Percentiles rank a stretch among this genome's conserved stretches.
Evolutionary conservation across 2,797 vertebrate genomes (phyloP).

Genomic region (Sphenodon punctatus): DNA sequence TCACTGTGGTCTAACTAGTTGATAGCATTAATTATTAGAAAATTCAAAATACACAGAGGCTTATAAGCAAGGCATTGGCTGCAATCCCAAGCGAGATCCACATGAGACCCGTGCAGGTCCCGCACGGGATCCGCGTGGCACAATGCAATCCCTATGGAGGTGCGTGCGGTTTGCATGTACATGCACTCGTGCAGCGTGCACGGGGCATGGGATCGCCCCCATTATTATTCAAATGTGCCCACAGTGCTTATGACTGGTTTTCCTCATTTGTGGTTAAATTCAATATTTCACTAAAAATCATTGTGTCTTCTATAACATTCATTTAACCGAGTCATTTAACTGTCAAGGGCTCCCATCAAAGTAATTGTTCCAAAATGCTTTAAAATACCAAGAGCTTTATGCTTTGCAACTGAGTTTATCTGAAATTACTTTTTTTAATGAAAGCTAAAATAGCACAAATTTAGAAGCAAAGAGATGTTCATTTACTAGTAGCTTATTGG

Average conservation of each 20-base stretch:
- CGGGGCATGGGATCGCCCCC: no score
- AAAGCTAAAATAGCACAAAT: conserved; percentile 61
- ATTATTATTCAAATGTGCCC: conserved; percentile 46
- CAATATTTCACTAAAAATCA: conserved; percentile 66
- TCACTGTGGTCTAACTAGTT: background rate
- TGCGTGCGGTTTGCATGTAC: no score
- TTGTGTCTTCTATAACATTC: conserved; percentile 66
- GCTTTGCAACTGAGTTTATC: conserved; percentile 51
- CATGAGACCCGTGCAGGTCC: no score
- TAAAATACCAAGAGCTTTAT: conserved; percentile 67
- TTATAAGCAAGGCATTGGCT: conserved; percentile 35
- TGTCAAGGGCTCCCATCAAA: conserved; percentile 65
- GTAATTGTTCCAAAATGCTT: conserved; percentile 66
- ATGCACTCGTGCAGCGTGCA: no score
- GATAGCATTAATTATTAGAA: conserved; percentile 44
- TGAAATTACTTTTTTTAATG: conserved; percentile 52
- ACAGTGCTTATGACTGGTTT: conserved; percentile 47
- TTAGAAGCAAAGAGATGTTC: conserved; percentile 32
- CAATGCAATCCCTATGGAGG: no score
- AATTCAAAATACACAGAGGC: conserved; percentile 40
- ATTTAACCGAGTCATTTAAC: conserved; percentile 69
- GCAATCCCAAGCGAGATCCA: no score
- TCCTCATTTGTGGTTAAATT: conserved; percentile 65
- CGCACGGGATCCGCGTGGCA: no score
- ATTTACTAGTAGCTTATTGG: conserved; percentile 39